Base-by-base conservation (phyloP, 2,797 vertebrate species). In the Sebastolobus altivelis region DNA sequence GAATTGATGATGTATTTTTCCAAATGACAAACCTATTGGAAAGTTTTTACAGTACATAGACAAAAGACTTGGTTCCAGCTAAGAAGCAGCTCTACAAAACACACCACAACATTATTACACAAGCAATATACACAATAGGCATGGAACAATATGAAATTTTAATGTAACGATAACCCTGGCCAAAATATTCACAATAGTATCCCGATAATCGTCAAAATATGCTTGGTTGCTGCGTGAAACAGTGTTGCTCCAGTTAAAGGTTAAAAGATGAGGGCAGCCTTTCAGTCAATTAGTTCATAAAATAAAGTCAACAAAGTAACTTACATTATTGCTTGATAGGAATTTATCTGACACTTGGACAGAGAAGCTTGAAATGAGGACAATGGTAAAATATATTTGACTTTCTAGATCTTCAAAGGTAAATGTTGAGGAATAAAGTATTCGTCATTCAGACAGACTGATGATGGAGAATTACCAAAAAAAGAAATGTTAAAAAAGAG, bases 171-270 rank as follows among this genome's bases (percentile, higher is more conserved):
- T 43, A 16, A 43, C 16, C 13, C 40, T 43, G 40, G 40, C 40
- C 0, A 0, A 43, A 43, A 43, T 43, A 43, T 43, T 43, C 40
- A 43, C 0, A 0, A 43, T 43, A 43, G 16, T 16, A 43, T 16
- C 40, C 0, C 0, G 14, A 43, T 43, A 43, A 43, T 43, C 40
- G 16, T 43, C 14, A 43, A 43, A 49, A 18, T 49, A 18, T 49
- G 27, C 33, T 2, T 49, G 27, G 27, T 27, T 27, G 22, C 4
- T 63, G 5, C 25, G 20, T 58, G 27, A 43, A 38, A 31, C 35
- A 22, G 25, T 13, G 12, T n/a, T 49, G 18, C 16, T 20, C 20
- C 46, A 18, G 46, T 20, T 49, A 20, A 20, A 49, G 0, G 18
- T 20, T 20, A 49, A 20, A 8, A 4, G 16, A 2, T 43, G 2